phyloP scores from a whole-genome alignment of 2,888 invertebrate species.

The Salticus scenicus region DNA sequence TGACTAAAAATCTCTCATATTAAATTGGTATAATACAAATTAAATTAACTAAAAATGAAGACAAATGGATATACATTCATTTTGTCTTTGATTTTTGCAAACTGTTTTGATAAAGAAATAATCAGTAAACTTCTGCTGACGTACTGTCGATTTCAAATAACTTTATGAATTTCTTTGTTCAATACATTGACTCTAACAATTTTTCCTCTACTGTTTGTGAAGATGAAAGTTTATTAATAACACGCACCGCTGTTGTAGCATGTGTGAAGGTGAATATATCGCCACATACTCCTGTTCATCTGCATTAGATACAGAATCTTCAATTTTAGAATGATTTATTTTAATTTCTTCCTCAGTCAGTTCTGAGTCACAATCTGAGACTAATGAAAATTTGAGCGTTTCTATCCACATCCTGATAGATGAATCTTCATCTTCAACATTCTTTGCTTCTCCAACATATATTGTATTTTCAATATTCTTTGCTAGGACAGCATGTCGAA shows the following conservation, averaged over 20 bases:
- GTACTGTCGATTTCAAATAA: too few species aligned
- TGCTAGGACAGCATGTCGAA: background rate
- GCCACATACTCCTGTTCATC: background rate
- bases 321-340: background rate
- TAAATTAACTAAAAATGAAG: too few species aligned
- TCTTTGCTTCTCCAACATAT: too few species aligned
- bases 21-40: too few species aligned
- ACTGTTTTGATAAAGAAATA: too few species aligned
- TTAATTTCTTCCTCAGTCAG: background rate
- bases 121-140: too few species aligned
- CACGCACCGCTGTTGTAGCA: background rate
- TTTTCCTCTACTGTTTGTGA: background rate
- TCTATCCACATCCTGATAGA: background rate
- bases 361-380: background rate
- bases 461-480: background rate
- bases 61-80: too few species aligned
- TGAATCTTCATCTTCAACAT: background rate
- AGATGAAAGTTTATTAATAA: conserved; percentile 14
- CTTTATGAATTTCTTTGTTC: too few species aligned
- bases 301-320: background rate
- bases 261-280: background rate
- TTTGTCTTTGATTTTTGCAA: too few species aligned
- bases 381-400: background rate
- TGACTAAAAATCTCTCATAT: too few species aligned
- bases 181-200: background rate